phyloP scores from a whole-genome alignment of 2,888 invertebrate species.

The Antheraea yamamai region DNA sequence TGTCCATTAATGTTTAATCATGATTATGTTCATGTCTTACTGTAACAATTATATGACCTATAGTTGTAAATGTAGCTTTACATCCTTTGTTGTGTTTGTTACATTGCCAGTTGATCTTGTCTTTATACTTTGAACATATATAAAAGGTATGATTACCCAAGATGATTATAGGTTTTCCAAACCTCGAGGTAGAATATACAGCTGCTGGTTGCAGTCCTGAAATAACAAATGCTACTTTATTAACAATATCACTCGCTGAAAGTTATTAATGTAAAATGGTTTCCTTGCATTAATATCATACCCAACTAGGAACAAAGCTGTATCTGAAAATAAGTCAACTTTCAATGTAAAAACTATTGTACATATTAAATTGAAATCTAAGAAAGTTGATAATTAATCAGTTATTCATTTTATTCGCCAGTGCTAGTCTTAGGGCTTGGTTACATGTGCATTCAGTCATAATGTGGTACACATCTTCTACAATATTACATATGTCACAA shows the following conservation, averaged over 20 bases:
- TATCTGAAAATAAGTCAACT: too few species aligned
- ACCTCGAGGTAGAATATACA: constrained; percentile 13
- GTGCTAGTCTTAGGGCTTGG: too few species aligned
- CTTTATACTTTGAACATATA: constrained; percentile 6
- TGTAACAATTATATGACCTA: background rate
- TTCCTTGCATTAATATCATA: background rate
- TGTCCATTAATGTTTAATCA: background rate
- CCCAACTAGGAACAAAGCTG: background rate
- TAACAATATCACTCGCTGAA: background rate
- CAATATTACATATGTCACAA: too few species aligned
- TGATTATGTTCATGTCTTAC: background rate
- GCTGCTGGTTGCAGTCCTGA: background rate
- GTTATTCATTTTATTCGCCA: too few species aligned
- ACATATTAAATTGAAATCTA: too few species aligned
- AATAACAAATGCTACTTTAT: background rate
- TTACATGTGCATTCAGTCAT: too few species aligned
- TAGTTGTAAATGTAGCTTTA: background rate
- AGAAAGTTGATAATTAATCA: too few species aligned
- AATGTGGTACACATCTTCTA: too few species aligned
- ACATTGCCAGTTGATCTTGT: constrained; percentile 10
- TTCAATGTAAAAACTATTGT: too few species aligned
- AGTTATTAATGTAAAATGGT: background rate
- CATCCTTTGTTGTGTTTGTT: background rate
- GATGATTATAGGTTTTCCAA: constrained; percentile 24
- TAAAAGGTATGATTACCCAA: constrained; percentile 11